Evolutionary conservation across 2,888 invertebrate species (phyloP).

Genomic region (Andricus curvator): DNA sequence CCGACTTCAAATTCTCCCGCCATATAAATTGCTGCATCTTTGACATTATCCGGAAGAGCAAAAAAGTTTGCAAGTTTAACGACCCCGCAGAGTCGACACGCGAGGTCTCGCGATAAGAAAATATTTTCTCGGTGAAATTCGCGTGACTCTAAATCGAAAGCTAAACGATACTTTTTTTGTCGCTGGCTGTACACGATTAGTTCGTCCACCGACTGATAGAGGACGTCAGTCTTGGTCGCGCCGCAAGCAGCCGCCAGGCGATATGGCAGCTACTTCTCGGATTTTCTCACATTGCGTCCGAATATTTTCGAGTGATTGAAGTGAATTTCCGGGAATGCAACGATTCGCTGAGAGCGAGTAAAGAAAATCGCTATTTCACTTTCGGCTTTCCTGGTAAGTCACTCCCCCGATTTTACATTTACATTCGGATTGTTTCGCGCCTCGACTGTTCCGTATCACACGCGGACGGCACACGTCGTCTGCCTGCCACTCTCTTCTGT

Average conservation of each 20-base stretch:
- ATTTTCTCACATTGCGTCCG: conserved; percentile 61
- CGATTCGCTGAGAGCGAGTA: conserved; percentile 1
- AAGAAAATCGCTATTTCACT: conserved; percentile 18
- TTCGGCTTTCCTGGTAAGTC: conserved; percentile 29
- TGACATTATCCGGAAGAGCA: conserved; percentile 17
- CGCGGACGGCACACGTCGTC: conserved; percentile 69
- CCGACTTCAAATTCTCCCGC: background rate
- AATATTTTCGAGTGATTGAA: conserved; percentile 59
- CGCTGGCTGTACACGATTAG: conserved; percentile 64
- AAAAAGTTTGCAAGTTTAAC: conserved; percentile 17
- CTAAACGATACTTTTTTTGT: conserved; percentile 60
- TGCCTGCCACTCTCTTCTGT: conserved; percentile 59
- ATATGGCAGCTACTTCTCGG: conserved; percentile 69
- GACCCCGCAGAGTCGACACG: conserved; percentile 4
- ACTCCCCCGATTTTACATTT: conserved; percentile 10
- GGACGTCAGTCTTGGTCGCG: conserved; percentile 70
- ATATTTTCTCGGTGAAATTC: conserved; percentile 16
- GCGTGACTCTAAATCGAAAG: conserved; percentile 8
- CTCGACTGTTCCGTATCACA: conserved; percentile 51
- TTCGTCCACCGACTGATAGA: conserved; percentile 69
- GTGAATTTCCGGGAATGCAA: conserved; percentile 19
- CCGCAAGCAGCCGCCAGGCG: conserved; percentile 72
- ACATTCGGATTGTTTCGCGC: conserved; percentile 37
- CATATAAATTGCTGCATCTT: background rate
- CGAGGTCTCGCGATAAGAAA: conserved; percentile 20